phyloP scores from a whole-genome alignment of 2,113 vertebrate species.

The Sceloporus undulatus region DNA sequence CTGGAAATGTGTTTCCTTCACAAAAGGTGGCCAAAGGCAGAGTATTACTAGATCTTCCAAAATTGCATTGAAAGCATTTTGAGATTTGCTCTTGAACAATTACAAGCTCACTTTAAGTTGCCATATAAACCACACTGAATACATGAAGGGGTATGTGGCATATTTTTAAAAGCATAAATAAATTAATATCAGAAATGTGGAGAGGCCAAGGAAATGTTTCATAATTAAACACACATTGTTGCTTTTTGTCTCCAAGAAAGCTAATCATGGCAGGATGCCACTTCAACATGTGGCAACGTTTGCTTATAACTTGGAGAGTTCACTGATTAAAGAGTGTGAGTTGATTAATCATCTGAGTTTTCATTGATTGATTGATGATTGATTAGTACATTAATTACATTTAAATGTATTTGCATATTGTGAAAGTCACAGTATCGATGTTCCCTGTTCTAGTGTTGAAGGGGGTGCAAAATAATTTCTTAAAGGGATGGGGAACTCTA shows the following conservation, averaged over 20 bases:
- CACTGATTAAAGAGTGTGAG: conserved; percentile 16
- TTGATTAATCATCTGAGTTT: conserved; percentile 17
- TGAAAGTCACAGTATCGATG: not conserved
- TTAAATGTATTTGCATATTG: conserved; percentile 10
- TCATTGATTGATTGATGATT: not conserved
- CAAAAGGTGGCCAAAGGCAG: not conserved
- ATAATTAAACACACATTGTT: conserved; percentile 56
- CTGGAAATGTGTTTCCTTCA: not conserved
- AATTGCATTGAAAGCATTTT: not conserved
- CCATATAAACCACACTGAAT: not conserved
- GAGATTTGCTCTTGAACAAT: not conserved
- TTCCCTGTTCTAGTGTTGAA: not conserved
- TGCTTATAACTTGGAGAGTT: conserved; percentile 45
- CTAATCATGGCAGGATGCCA: conserved; percentile 63
- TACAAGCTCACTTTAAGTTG: not conserved
- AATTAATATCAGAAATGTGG: conserved; percentile 51
- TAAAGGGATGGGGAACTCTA: not conserved
- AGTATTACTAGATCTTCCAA: not conserved
- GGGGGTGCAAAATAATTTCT: not conserved
- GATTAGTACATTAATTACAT: not conserved
- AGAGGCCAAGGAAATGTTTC: conserved; percentile 60
- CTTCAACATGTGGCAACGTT: conserved; percentile 52
- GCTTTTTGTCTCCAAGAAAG: conserved; percentile 62
- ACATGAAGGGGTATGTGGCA: not conserved
- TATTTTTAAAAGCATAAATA: not conserved